Evolutionary conservation across 2,888 invertebrate genomes (phyloP).

Genomic region (Orgyia antiqua): DNA sequence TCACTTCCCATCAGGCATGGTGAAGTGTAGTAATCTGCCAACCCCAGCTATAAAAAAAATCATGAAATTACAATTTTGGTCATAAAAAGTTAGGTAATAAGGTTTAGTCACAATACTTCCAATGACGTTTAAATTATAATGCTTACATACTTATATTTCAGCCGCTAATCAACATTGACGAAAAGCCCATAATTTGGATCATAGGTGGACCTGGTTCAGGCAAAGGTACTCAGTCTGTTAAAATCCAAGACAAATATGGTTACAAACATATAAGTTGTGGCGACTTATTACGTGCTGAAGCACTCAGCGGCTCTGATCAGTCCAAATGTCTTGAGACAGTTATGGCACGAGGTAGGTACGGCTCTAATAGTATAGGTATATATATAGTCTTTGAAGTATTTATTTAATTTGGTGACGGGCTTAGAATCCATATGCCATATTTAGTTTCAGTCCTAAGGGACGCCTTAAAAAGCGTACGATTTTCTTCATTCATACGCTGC

Average conservation of each 20-base stretch:
- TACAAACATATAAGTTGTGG: conserved; percentile 96
- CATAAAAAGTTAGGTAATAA: too few species aligned
- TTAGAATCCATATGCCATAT: too few species aligned
- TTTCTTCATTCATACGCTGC: too few species aligned
- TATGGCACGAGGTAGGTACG: conserved; percentile 88
- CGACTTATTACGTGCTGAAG: conserved; percentile 93
- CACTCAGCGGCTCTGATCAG: conserved; percentile 88
- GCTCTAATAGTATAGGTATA: not conserved
- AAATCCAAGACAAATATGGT: conserved; percentile 92
- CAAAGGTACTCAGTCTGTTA: conserved; percentile 95
- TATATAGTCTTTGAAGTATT: not conserved
- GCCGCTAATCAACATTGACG: not conserved
- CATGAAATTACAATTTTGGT: too few species aligned
- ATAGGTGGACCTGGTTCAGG: conserved; percentile 96
- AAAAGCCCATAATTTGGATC: conserved; percentile 88
- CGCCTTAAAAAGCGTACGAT: too few species aligned
- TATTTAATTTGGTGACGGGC: too few species aligned
- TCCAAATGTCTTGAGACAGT: conserved; percentile 89
- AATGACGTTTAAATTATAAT: too few species aligned
- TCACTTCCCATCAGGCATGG: too few species aligned
- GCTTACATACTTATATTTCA: conserved; percentile 2
- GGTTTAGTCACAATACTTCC: too few species aligned
- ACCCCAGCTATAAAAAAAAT: too few species aligned
- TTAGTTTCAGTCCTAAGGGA: too few species aligned
- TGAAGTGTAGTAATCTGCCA: too few species aligned